Percentiles rank a stretch among this genome's conserved stretches.
Evolutionary conservation across 1,140 invertebrate species (phyloP).

Genomic region (Caenorhabditis remanei): DNA sequence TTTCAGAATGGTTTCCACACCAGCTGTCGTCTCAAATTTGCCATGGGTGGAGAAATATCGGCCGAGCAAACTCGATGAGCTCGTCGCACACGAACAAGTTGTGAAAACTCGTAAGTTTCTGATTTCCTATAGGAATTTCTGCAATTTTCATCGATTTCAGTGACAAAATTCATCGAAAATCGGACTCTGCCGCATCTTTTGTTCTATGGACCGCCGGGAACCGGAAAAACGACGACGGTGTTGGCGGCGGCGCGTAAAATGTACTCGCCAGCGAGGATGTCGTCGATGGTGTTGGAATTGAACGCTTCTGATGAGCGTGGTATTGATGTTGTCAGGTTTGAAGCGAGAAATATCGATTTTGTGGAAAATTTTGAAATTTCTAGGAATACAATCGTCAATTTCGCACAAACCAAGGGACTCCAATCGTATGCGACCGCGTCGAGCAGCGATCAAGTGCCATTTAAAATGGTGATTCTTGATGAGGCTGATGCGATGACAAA

Average conservation of each 20-base stretch:
- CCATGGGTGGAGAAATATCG: slow-evolving; percentile 96
- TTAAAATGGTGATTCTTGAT: slow-evolving; percentile 97
- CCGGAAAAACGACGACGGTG: slow-evolving; percentile 98
- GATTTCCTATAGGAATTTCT: slow-evolving; percentile 58
- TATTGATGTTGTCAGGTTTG: slow-evolving; percentile 90
- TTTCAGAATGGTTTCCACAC: background rate
- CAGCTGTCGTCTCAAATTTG: slow-evolving; percentile 61
- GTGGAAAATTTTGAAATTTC: background rate
- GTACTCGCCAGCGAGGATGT: slow-evolving; percentile 81
- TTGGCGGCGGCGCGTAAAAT: slow-evolving; percentile 93
- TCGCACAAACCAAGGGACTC: slow-evolving; percentile 96
- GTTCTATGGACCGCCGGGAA: slow-evolving; percentile 98
- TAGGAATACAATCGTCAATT: slow-evolving; percentile 90
- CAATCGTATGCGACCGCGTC: slow-evolving; percentile 82
- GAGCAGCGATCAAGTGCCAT: slow-evolving; percentile 76
- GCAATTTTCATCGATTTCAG: slow-evolving; percentile 81
- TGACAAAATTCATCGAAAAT: slow-evolving; percentile 91
- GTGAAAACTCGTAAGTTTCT: slow-evolving; percentile 87
- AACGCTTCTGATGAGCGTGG: slow-evolving; percentile 99
- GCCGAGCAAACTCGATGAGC: slow-evolving; percentile 88
- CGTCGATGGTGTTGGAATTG: slow-evolving; percentile 83
- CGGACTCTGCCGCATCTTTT: slow-evolving; percentile 94
- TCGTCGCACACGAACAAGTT: slow-evolving; percentile 97
- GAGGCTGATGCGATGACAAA: slow-evolving; percentile 99
- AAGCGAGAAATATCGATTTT: background rate